Evolutionary conservation across 2,113 vertebrate species (phyloP).

Genomic region (Loxodonta africana): DNA sequence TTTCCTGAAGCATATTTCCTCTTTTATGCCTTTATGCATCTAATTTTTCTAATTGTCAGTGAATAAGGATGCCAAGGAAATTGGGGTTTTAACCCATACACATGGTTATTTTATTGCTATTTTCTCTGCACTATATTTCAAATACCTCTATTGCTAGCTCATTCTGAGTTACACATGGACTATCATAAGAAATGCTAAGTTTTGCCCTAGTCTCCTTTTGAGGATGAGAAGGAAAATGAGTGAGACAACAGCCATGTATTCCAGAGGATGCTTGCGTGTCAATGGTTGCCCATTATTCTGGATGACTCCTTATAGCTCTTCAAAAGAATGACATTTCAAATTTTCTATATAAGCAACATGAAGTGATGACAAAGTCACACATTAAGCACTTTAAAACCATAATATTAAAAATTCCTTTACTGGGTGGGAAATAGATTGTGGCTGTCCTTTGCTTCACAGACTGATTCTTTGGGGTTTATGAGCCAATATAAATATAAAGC

Average conservation of each 20-base stretch:
- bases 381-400: constrained; percentile 48
- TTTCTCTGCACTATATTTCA: background rate
- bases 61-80: constrained; percentile 12
- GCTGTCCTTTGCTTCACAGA: constrained; percentile 1
- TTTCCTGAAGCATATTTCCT: constrained; percentile 36
- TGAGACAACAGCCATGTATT: constrained; percentile 6
- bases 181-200: background rate
- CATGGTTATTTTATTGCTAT: background rate
- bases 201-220: background rate
- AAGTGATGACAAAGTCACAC: constrained; percentile 61
- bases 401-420: constrained; percentile 80
- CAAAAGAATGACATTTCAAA: constrained; percentile 53
- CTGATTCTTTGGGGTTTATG: constrained; percentile 12
- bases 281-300: constrained; percentile 30
- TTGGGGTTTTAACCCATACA: background rate
- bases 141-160: background rate
- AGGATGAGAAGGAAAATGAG: background rate
- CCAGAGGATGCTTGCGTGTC: background rate
- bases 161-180: background rate
- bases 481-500: constrained; percentile 58
- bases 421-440: constrained; percentile 38
- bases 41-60: constrained; percentile 48
- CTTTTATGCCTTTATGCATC: background rate
- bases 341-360: constrained; percentile 41
- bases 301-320: constrained; percentile 11